Evolutionary conservation across 2,888 invertebrate species (phyloP), one percentile per base, ranked within the genome.

Genomic region (Eucera pruinosa): DNA sequence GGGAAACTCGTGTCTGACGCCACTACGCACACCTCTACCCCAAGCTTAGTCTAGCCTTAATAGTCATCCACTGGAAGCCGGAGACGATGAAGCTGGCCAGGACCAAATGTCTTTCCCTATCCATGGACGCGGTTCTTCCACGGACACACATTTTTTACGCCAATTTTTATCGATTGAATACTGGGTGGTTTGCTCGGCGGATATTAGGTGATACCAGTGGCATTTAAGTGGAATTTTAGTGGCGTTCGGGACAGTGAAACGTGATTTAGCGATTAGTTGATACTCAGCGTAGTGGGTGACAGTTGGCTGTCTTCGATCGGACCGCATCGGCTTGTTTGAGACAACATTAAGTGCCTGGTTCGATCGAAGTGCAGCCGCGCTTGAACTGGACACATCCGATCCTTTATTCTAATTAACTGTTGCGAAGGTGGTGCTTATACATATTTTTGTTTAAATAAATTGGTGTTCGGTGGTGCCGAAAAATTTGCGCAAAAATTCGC

Each of bases 41-140:
- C 82, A 73, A 81, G 82, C 76, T 86, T 81, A 71, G 80, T 82
- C 86, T 83, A 87, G 80, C 75, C 83, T 82, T 81, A 83, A 84
- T 86, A 90, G 89, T 90, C 80, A 89, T 80, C 81, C 82, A 66
- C 86, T 87, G 87, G 89, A 89, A 85, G 83, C 85, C 82, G 78
- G 78, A 73, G 84, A 72, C 67, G 77, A 61, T 69, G 58, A 70
- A 27, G 58, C 70, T 20, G 45, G 55, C 43, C 30, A 55, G 30
- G 43, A 61, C 13, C 39, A 69, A 54, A 62, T 58, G 36, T 73
- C 43, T n/a, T 62, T 18, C 50, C n/a, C 30, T 9, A 18, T 6
- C 4, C 50, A 15, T 13, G 23, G 13, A 33, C 15, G 30, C 15
- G 15, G 13, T n/a, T 33, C n/a, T 0, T n/a, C 39, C 2, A 36